Evolutionary conservation across 2,113 vertebrate species (phyloP).

Genomic region (Typhlomys cinereus): DNA sequence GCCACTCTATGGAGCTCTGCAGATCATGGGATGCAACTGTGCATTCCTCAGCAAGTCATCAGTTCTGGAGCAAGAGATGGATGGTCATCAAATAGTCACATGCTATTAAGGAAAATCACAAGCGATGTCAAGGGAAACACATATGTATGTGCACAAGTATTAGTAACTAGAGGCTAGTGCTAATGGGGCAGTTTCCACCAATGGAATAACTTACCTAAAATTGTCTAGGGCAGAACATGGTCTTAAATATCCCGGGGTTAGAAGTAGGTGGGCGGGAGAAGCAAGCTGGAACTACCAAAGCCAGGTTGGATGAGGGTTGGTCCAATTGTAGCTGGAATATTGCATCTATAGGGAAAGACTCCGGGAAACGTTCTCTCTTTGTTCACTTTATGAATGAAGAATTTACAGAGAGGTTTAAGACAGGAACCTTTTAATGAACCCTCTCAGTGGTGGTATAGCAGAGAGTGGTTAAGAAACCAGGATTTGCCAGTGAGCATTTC

Average conservation of each 20-base stretch:
- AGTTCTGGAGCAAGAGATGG: not conserved
- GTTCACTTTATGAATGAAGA: not conserved
- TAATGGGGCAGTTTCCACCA: not conserved
- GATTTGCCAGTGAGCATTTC: not conserved
- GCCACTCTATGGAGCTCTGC: not conserved
- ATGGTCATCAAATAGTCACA: not conserved
- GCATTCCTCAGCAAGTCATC: not conserved
- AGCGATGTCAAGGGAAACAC: not conserved
- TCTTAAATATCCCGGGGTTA: not conserved
- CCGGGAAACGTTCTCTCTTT: not conserved
- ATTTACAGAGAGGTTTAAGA: not conserved
- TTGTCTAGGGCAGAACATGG: not conserved
- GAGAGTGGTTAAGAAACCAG: not conserved
- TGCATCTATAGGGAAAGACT: not conserved
- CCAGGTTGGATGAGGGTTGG: not conserved
- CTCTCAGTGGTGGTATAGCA: not conserved
- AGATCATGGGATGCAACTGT: not conserved
- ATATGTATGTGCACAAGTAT: rapidly evolving
- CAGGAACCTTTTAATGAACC: not conserved
- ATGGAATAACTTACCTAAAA: not conserved
- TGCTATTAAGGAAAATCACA: not conserved
- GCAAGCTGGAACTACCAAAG: not conserved
- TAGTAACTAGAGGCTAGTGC: not conserved
- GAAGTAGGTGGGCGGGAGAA: not conserved
- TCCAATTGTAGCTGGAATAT: not conserved